Base-by-base conservation (phyloP, 2,797 vertebrate genomes). In the Cryptoblepharus egeriae region DNA sequence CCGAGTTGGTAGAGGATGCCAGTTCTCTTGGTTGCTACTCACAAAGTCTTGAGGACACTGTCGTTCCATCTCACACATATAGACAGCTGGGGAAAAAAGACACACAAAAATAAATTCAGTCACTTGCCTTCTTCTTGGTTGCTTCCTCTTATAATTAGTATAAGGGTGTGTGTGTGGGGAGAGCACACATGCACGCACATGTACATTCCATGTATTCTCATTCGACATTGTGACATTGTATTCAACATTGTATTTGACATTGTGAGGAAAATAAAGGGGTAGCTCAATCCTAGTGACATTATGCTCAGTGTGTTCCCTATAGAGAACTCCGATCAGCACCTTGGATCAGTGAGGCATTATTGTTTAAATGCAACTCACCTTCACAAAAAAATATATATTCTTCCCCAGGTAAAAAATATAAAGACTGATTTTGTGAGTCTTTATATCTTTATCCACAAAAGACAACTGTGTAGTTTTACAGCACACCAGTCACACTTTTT, bases 11-110 rank as follows among this genome's bases (percentile, higher is more conserved):
- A 96, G 64, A n/a, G 0, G 11, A 73, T 11, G 22, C 79, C 82
- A 91, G 28, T 8, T 74, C 85, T 95, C 95, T 24, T 92, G 82
- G 77, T 85, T 93, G 60, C 82, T 75, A 28, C 90, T 92, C 28
- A 92, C 92, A 81, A 97, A 91, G 20, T 93, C 88, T 67, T 96
- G 92, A 0, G 95, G 96, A 89, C 93, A 96, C 90, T 45, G 92
- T 84, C 94, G 94, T 90, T 97, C 97, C 95, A 97, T 95, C 94
- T 98, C 98, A 1, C 96, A 96, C 94, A 97, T 97, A 85, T 97
- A 99, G 85, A 99, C 97, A 37, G 98, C 98, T 99, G 92, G 15
- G 15, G 15, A 16, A 71, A 6, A 72, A 73, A 67, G 81, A 24
- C 20, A 80, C 42, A 3, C 12, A 81, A 52, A 70, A 12, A 24